Evolutionary conservation across 2,113 vertebrate species (phyloP).

Genomic region (Vimba vimba): DNA sequence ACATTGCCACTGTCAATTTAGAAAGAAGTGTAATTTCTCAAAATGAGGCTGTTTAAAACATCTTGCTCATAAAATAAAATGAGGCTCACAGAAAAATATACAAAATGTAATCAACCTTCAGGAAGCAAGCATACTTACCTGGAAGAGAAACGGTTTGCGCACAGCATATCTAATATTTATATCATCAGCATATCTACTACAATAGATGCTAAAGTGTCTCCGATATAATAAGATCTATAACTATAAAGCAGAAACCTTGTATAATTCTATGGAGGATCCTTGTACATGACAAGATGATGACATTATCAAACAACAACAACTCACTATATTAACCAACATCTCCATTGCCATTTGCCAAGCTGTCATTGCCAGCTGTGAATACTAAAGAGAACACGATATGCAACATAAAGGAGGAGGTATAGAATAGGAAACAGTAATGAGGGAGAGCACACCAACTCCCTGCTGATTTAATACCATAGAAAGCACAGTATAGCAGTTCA

Average conservation of each 20-base stretch:
- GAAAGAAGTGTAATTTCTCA: neutral
- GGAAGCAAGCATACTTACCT: neutral
- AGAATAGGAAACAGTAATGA: conserved; percentile 1
- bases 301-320: neutral
- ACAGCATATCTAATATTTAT: neutral
- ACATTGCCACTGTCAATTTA: neutral
- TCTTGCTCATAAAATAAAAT: neutral
- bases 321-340: conserved; percentile 14
- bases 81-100: neutral
- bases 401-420: neutral
- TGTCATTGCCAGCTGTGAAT: conserved; percentile 13
- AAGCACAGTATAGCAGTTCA: neutral
- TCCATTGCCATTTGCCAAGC: neutral
- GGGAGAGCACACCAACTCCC: neutral
- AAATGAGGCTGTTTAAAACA: neutral
- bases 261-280: neutral
- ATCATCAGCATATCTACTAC: neutral
- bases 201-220: neutral
- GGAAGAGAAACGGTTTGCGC: neutral
- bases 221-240: neutral
- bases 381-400: neutral
- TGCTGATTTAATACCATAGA: neutral
- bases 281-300: neutral
- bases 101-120: neutral
- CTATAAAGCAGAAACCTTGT: neutral